Conservation (phyloP, 2,888 invertebrate species). For the Globia sparganii region DNA sequence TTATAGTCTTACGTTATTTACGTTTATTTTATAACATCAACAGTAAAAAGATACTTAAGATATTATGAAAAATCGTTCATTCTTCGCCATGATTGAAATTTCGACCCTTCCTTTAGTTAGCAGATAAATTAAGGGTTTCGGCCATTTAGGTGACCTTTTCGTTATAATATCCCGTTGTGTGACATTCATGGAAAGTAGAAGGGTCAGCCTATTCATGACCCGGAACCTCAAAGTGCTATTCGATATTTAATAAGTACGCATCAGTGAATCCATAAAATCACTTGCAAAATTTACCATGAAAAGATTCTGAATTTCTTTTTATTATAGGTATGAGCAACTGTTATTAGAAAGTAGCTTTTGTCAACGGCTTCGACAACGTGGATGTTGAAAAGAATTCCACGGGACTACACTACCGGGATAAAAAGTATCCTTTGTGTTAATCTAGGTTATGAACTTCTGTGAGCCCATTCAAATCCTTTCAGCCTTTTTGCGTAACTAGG, state of each 20-base stretch:
- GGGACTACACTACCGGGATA: not conserved
- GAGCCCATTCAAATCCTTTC: not conserved
- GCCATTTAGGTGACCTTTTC: constrained; percentile 48
- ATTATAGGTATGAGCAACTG: not conserved
- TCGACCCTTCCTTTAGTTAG: constrained; percentile 27
- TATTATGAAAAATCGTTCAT: not conserved
- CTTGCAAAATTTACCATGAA: not conserved
- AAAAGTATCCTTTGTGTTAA: not conserved
- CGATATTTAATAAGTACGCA: constrained; percentile 35
- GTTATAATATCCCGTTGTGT: constrained; percentile 47
- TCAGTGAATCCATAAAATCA: constrained; percentile 21
- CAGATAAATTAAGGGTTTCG: constrained; percentile 47
- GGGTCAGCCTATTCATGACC: constrained; percentile 36
- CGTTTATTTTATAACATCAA: not conserved
- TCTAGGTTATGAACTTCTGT: not conserved
- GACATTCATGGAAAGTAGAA: constrained; percentile 39
- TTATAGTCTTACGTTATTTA: no score
- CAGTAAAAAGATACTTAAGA: constrained; percentile 5
- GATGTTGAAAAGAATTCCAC: not conserved
- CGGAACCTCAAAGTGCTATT: constrained; percentile 34
- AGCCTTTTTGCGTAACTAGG: not conserved
- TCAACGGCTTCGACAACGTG: no score
- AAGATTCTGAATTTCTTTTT: constrained; percentile 2
- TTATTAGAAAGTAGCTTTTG: not conserved
- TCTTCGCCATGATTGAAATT: constrained; percentile 46